These are phyloP conservation scores for Melolontha melolontha DNA, from an alignment of 2,888 invertebrate species.

Conservation along the genomic window DNA sequence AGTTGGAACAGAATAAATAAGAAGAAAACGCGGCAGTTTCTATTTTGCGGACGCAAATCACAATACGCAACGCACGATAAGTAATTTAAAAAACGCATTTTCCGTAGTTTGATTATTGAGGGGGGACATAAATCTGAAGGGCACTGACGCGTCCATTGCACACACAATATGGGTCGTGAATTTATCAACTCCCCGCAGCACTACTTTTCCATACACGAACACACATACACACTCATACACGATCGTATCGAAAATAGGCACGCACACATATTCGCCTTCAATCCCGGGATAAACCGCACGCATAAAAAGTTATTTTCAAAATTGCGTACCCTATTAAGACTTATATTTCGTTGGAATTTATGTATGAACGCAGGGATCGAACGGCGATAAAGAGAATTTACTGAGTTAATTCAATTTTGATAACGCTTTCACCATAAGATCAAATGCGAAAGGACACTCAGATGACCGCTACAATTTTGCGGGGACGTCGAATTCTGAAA, in stretches of 20 bases:
- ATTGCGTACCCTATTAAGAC: conserved; percentile 13
- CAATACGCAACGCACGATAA: conserved; percentile 3
- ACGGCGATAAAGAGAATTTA: neutral
- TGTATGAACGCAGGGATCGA: conserved; percentile 1
- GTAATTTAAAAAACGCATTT: conserved; percentile 14
- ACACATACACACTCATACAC: neutral
- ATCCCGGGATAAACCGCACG: conserved; percentile 12
- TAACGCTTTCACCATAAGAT: neutral
- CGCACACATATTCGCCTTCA: neutral
- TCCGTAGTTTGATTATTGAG: conserved; percentile 21
- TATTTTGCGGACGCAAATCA: conserved; percentile 3
- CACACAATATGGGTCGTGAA: conserved; percentile 41
- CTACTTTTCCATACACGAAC: conserved; percentile 15
- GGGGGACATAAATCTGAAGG: conserved; percentile 43
- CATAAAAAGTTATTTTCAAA: conserved; percentile 17
- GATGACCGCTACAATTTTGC: too few relatives aligned
- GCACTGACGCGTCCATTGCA: conserved; percentile 44
- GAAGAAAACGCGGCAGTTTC: too few relatives aligned
- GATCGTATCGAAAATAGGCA: neutral
- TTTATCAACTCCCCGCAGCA: conserved; percentile 38
- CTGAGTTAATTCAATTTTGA: neutral
- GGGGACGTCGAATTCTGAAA: too few relatives aligned
- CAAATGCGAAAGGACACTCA: too few relatives aligned
- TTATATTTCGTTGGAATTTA: conserved; percentile 5
- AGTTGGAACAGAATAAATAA: too few relatives aligned